A percentile compares a stretch with the other conserved stretches of the same genome.
Evolutionary conservation across 2,888 invertebrate genomes (phyloP).

Genomic region (Empis stercorea): DNA sequence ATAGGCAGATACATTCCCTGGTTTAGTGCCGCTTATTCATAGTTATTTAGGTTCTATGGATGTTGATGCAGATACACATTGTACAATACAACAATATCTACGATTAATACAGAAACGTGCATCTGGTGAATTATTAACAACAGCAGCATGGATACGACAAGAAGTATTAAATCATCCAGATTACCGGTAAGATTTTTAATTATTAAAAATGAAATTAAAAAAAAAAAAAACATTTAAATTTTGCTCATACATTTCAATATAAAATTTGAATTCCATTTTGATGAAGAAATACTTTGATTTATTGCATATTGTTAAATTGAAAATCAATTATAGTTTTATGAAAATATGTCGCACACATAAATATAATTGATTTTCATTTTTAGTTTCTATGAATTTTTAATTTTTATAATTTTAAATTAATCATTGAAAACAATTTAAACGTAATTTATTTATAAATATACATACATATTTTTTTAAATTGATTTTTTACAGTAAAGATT

Average conservation of each 20-base stretch:
- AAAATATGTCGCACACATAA: too few relatives aligned
- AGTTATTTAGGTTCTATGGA: slow-evolving; percentile 91
- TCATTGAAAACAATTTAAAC: too few relatives aligned
- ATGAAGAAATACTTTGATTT: too few relatives aligned
- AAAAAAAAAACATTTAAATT: background rate
- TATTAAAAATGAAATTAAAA: background rate
- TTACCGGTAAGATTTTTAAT: slow-evolving; percentile 56
- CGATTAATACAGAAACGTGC: slow-evolving; percentile 80
- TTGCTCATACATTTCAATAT: too few relatives aligned
- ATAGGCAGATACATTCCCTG: slow-evolving; percentile 77
- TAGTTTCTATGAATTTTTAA: too few relatives aligned
- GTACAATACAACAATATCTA: slow-evolving; percentile 92
- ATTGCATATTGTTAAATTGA: too few relatives aligned
- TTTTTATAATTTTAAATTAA: too few relatives aligned
- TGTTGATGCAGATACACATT: slow-evolving; percentile 95
- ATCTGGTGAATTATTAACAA: slow-evolving; percentile 80
- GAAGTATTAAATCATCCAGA: slow-evolving; percentile 79
- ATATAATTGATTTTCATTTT: too few relatives aligned
- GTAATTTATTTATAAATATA: too few relatives aligned
- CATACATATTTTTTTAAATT: slow-evolving; percentile 8
- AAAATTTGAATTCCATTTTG: too few relatives aligned
- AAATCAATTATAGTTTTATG: too few relatives aligned
- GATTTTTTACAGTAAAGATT: slow-evolving; percentile 58
- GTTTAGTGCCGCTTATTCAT: slow-evolving; percentile 85
- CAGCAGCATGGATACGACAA: slow-evolving; percentile 87